Percentiles rank a stretch among this genome's conserved stretches.
Evolutionary conservation across 2,113 vertebrate genomes (phyloP).

Genomic region (Cheilinus undulatus): DNA sequence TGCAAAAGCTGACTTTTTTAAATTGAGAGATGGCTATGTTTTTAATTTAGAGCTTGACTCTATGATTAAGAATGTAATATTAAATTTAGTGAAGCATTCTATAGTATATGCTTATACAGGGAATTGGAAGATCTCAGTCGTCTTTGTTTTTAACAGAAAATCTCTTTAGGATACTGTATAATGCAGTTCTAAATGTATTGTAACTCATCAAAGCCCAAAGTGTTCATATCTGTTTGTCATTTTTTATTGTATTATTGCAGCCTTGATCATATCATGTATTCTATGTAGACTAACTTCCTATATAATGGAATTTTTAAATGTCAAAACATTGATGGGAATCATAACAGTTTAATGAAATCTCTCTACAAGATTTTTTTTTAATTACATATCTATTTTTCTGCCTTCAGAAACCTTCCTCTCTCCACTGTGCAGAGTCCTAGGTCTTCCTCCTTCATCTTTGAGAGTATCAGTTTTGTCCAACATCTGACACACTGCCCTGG

Average conservation of each 20-base stretch:
- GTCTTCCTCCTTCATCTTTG: slow-evolving; percentile 20
- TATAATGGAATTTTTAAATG: slow-evolving; percentile 75
- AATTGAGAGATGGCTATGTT: slow-evolving; percentile 57
- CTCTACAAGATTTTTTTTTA: slow-evolving; percentile 33
- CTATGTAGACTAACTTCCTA: slow-evolving; percentile 61
- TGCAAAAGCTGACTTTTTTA: slow-evolving; percentile 28
- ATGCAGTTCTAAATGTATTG: slow-evolving; percentile 69
- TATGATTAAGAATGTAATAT: slow-evolving; percentile 47
- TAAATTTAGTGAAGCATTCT: slow-evolving; percentile 53
- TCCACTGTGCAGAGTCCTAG: slow-evolving; percentile 5
- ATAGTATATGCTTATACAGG: slow-evolving; percentile 40
- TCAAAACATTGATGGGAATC: slow-evolving; percentile 62
- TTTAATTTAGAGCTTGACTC: slow-evolving; percentile 59
- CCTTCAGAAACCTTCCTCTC: slow-evolving; percentile 17
- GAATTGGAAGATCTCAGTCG: slow-evolving; percentile 50
- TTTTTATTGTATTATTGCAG: slow-evolving; percentile 54
- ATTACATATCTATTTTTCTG: slow-evolving; percentile 32
- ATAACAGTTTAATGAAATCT: slow-evolving; percentile 58
- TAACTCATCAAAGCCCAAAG: slow-evolving; percentile 68
- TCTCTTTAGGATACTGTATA: slow-evolving; percentile 60
- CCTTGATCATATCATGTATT: slow-evolving; percentile 41
- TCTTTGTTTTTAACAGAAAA: slow-evolving; percentile 70
- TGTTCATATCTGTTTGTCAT: slow-evolving; percentile 53
- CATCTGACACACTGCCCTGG: slow-evolving; percentile 75
- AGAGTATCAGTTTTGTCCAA: slow-evolving; percentile 66